A percentile compares a stretch with the other conserved stretches of the same genome.
Conservation (phyloP, 2,888 invertebrate genomes). For the Nasonovia ribisnigri region DNA sequence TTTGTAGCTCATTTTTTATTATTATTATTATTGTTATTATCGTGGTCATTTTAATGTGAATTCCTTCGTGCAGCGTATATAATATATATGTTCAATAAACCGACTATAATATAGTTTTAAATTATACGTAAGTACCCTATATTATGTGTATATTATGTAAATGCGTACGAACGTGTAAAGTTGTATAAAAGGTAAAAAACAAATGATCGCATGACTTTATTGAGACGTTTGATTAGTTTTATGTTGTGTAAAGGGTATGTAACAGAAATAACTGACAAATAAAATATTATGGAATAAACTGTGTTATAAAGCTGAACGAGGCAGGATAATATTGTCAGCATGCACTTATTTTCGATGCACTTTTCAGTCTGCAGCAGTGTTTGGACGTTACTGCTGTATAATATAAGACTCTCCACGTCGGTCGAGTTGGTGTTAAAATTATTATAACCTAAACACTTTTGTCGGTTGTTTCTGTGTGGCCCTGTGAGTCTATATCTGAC, state of each 20-base stretch:
- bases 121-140: background rate
- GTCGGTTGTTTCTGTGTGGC: background rate
- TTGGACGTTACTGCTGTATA: background rate
- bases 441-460: background rate
- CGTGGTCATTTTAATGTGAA: slow-evolving; percentile 31
- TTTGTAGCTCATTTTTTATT: background rate
- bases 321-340: background rate
- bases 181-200: background rate
- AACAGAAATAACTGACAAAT: background rate
- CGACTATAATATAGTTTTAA: background rate
- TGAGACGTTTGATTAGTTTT: slow-evolving; percentile 1
- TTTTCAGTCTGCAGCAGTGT: background rate
- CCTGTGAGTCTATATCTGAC: background rate
- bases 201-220: background rate
- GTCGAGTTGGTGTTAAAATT: background rate
- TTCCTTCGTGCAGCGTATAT: slow-evolving; percentile 22
- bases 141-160: background rate
- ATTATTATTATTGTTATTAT: slow-evolving; percentile 26
- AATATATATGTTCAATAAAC: background rate
- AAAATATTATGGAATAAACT: background rate
- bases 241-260: background rate
- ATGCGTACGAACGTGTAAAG: background rate
- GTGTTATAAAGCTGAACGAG: background rate
- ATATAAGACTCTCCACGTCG: background rate
- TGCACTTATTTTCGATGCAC: background rate